phyloP scores from a whole-genome alignment of 2,797 vertebrate genomes.

The Ctenochaetus hawaiiensis region DNA sequence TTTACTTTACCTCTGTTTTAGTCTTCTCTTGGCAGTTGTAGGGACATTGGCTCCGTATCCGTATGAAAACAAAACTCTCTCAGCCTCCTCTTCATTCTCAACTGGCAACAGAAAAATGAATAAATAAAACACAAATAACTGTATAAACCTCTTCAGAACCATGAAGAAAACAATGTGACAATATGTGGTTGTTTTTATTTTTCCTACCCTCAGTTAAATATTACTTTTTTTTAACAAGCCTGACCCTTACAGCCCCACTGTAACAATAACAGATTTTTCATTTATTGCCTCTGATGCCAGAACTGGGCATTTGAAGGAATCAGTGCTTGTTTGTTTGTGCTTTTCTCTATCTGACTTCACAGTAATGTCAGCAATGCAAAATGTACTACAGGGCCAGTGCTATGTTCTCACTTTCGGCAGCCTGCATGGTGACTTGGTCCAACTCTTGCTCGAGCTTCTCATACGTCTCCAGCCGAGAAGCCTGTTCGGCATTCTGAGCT shows the following conservation, averaged over 20 bases:
- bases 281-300: conserved; percentile 2
- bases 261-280: not conserved
- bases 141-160: not conserved
- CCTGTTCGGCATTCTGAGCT: conserved; percentile 91
- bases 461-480: conserved; percentile 91
- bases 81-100: conserved; percentile 95
- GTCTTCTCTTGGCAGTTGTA: conserved; percentile 94
- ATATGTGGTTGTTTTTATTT: not conserved
- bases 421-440: conserved; percentile 96
- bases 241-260: not conserved
- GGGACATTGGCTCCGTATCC: conserved; percentile 98
- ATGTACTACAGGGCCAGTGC: not conserved
- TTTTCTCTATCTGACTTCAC: conserved; percentile 19
- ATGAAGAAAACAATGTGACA: conserved; percentile 1
- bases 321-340: not conserved
- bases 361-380: conserved; percentile 16
- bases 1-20: conserved; percentile 93
- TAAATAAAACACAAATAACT: conserved; percentile 11
- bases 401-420: conserved; percentile 91
- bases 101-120: conserved; percentile 81
- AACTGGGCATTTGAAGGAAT: not conserved
- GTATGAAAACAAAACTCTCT: conserved; percentile 96
- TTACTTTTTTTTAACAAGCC: not conserved
- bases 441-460: conserved; percentile 95
- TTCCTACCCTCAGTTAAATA: not conserved